These are phyloP conservation scores for Gallinago media DNA, from an alignment of 2,113 vertebrate species.

Conservation along the genomic window DNA sequence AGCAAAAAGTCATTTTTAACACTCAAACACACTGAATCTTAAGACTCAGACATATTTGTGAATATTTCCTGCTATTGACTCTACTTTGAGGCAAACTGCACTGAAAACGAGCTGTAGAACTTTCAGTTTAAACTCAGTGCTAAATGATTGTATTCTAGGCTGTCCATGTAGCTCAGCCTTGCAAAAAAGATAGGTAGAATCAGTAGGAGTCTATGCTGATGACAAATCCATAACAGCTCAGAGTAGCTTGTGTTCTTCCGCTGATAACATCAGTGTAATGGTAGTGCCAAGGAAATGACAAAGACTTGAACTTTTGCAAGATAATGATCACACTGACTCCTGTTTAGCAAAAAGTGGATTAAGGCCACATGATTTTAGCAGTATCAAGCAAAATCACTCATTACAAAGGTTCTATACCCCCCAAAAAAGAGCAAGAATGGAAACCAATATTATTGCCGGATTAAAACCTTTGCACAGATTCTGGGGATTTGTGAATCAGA, in stretches of 20 bases:
- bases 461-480: not conserved
- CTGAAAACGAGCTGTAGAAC: not conserved
- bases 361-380: not conserved
- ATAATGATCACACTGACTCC: not conserved
- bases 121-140: not conserved
- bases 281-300: constrained; percentile 19
- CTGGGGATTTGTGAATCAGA: not conserved
- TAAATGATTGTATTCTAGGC: not conserved
- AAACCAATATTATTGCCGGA: not conserved
- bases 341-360: not conserved
- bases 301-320: not conserved
- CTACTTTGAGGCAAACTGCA: not conserved
- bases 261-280: not conserved
- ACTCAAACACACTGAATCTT: not conserved
- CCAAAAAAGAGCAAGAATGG: not conserved
- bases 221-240: not conserved
- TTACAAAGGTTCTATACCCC: not conserved
- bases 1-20: not conserved
- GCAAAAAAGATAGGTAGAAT: not conserved
- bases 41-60: not conserved
- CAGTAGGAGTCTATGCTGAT: not conserved
- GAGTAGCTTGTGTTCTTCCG: not conserved
- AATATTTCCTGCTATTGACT: not conserved
- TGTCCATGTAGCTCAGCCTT: not conserved
- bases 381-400: not conserved